Conservation (phyloP, 2,797 vertebrate species). For the Tadarida brasiliensis region DNA sequence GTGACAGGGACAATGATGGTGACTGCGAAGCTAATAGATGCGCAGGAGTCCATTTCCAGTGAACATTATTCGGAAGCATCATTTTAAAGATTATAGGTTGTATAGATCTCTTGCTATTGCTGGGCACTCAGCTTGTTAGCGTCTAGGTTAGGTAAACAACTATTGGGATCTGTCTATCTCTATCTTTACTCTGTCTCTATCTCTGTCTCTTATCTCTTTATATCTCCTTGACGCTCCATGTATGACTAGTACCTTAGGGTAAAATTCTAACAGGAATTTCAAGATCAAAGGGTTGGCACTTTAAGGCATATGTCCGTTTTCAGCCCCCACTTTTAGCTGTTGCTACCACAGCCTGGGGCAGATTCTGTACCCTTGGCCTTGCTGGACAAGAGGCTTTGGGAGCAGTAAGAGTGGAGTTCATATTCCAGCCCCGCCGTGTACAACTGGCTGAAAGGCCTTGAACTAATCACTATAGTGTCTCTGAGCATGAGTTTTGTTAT, state of each 20-base stretch:
- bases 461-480: not conserved
- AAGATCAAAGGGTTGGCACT: not conserved
- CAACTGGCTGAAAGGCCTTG: not conserved
- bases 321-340: not conserved
- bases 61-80: not conserved
- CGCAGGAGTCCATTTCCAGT: not conserved
- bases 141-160: not conserved
- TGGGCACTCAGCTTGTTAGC: not conserved
- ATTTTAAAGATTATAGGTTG: not conserved
- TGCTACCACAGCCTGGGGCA: not conserved
- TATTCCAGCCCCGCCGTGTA: not conserved
- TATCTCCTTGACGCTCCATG: not conserved
- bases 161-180: not conserved
- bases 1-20: not conserved
- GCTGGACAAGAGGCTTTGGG: not conserved
- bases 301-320: rapidly evolving
- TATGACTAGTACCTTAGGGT: not conserved
- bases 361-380: not conserved
- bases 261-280: not conserved
- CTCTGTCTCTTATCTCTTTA: no score
- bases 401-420: not conserved
- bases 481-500: not conserved
- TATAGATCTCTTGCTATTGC: not conserved
- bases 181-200: no score
- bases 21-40: not conserved